phyloP scores from a whole-genome alignment of 2,797 vertebrate species.

The Lagocephalus sceleratus region DNA sequence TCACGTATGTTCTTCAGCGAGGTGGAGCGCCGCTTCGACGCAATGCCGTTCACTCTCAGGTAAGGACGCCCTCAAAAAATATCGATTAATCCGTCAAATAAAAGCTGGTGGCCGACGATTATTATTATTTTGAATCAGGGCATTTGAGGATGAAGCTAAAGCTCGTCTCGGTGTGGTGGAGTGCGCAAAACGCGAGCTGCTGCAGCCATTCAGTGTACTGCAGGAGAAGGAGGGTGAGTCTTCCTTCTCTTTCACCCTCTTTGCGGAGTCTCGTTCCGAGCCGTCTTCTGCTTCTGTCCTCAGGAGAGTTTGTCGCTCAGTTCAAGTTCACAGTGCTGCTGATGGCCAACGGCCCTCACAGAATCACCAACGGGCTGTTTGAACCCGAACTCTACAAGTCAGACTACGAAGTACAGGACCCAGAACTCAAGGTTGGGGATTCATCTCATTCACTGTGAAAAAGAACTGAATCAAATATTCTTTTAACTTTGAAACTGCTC shows the following conservation, averaged over 20 bases:
- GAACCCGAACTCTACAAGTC: conserved; percentile 92
- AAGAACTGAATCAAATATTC: background rate
- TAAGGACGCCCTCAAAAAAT: conserved; percentile 42
- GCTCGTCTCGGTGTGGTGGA: conserved; percentile 94
- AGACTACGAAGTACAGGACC: conserved; percentile 89
- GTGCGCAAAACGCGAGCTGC: conserved; percentile 93
- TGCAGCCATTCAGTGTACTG: conserved; percentile 94
- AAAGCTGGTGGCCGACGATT: background rate
- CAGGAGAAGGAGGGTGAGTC: conserved; percentile 94
- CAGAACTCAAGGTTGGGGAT: conserved; percentile 84
- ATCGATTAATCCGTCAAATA: too few relatives aligned
- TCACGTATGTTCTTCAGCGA: conserved; percentile 97
- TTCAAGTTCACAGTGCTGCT: conserved; percentile 97
- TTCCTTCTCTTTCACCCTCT: background rate
- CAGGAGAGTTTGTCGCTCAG: conserved; percentile 93
- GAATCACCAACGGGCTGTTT: conserved; percentile 88
- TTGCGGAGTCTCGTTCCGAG: background rate
- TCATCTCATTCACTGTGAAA: background rate
- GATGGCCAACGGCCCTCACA: conserved; percentile 93
- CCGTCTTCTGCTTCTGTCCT: background rate
- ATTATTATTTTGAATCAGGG: conserved; percentile 69
- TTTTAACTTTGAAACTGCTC: conserved; percentile 3
- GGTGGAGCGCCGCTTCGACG: conserved; percentile 92
- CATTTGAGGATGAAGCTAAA: conserved; percentile 96
- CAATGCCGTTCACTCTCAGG: conserved; percentile 97